A percentile compares a stretch with the other conserved stretches of the same genome.
phyloP scores from a whole-genome alignment of 2,888 invertebrate species.

The Lingula anatina region DNA sequence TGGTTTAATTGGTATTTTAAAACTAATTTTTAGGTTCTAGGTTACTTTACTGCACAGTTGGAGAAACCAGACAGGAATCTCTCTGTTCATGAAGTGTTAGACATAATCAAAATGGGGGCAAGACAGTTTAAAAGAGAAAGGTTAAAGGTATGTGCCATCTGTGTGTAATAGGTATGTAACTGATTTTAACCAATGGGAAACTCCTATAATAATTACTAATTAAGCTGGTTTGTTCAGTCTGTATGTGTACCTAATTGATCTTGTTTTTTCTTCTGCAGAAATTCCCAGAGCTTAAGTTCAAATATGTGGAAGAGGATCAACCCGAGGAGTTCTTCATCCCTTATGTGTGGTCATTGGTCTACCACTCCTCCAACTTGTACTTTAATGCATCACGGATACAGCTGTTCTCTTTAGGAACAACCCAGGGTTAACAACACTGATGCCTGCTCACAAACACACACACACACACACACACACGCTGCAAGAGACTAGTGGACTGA shows the following conservation, averaged over 20 bases:
- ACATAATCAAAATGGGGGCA: conserved; percentile 84
- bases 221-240: no score
- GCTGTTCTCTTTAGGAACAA: no score
- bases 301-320: conserved; percentile 97
- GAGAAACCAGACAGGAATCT: conserved; percentile 61
- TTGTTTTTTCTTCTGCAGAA: conserved; percentile 72
- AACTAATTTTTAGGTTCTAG: conserved; percentile 61
- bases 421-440: no score
- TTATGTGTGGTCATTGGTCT: conserved; percentile 93
- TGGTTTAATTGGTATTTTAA: no score
- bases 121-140: conserved; percentile 92
- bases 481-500: no score
- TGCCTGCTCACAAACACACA: no score
- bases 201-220: no score
- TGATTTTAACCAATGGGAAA: no score
- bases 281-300: conserved; percentile 97
- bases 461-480: no score
- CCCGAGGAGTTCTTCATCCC: conserved; percentile 99
- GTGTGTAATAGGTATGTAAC: no score
- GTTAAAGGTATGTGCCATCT: conserved; percentile 68
- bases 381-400: conserved; percentile 50
- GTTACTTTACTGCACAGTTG: conserved; percentile 65
- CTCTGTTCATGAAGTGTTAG: conserved; percentile 81
- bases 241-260: no score
- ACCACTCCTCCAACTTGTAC: conserved; percentile 57